A percentile compares a stretch with the other conserved stretches of the same genome.
Conservation (phyloP, 2,888 invertebrate species). For the Palloptera scutellata region DNA sequence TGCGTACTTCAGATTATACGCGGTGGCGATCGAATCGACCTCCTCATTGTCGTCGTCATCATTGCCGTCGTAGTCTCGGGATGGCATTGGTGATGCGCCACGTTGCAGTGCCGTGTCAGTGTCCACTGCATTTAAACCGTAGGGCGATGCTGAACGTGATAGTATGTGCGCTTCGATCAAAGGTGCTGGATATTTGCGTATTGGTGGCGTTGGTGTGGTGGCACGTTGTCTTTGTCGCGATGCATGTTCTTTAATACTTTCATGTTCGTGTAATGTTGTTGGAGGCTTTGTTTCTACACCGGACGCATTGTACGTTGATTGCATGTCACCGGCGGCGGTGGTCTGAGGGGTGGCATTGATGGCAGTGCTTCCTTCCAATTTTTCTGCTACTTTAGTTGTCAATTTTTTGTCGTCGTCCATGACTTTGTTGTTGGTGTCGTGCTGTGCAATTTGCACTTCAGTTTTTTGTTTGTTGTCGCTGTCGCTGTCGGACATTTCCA, state of each 20-base stretch:
- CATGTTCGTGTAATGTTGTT: slow-evolving; percentile 28
- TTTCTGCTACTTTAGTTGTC: slow-evolving; percentile 9
- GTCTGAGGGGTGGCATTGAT: slow-evolving; percentile 1
- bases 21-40: background rate
- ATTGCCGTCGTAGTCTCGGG: slow-evolving; percentile 10
- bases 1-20: slow-evolving; percentile 21
- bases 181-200: slow-evolving; percentile 50
- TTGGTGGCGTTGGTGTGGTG: slow-evolving; percentile 28
- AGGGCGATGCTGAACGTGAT: slow-evolving; percentile 51
- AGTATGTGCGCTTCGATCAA: slow-evolving; percentile 48
- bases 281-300: slow-evolving; percentile 1
- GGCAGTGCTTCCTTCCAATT: slow-evolving; percentile 9
- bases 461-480: slow-evolving; percentile 22
- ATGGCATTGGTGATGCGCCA: slow-evolving; percentile 13
- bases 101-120: slow-evolving; percentile 21
- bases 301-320: slow-evolving; percentile 26
- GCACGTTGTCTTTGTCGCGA: slow-evolving; percentile 10
- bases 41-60: background rate
- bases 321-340: slow-evolving; percentile 33
- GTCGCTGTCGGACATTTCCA: background rate
- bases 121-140: slow-evolving; percentile 50
- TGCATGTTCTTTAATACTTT: slow-evolving; percentile 13
- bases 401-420: slow-evolving; percentile 1
- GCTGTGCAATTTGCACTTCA: slow-evolving; percentile 26
- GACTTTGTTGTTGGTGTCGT: slow-evolving; percentile 10